A percentile compares a stretch with the other conserved stretches of the same genome.
These are phyloP conservation scores for Lampris incognitus DNA, from an alignment of 2,113 vertebrate species.

Conservation along the genomic window DNA sequence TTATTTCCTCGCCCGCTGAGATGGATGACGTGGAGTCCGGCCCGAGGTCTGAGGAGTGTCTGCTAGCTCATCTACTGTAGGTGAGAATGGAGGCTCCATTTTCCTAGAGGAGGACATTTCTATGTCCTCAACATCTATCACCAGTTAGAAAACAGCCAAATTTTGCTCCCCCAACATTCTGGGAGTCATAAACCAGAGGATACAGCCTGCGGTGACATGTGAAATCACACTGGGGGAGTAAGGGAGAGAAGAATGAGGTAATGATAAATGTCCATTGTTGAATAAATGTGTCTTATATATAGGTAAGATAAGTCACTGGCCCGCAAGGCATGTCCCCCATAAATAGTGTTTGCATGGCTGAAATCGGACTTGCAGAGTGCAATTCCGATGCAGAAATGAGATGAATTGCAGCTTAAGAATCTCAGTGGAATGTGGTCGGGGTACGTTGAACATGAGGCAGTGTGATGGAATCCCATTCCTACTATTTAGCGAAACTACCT, in stretches of 20 bases:
- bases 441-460: slow-evolving; percentile 44
- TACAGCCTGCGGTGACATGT: neutral
- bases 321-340: neutral
- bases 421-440: slow-evolving; percentile 44
- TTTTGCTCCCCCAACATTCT: neutral
- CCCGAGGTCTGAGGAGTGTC: slow-evolving; percentile 12
- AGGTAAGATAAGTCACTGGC: neutral
- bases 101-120: neutral
- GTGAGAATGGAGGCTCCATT: slow-evolving; percentile 18
- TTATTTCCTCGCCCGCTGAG: slow-evolving; percentile 32
- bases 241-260: neutral
- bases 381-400: slow-evolving; percentile 19
- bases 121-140: neutral
- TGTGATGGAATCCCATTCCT: slow-evolving; percentile 60
- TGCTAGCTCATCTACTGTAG: slow-evolving; percentile 15
- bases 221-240: neutral
- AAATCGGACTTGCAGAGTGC: neutral
- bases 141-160: neutral
- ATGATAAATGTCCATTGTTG: neutral
- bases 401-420: slow-evolving; percentile 32
- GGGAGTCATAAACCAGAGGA: neutral
- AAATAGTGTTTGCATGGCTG: neutral
- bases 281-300: neutral
- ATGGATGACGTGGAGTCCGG: slow-evolving; percentile 44
- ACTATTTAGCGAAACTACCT: slow-evolving; percentile 65